phyloP scores from a whole-genome alignment of 2,797 vertebrate genomes.

The Heliangelus exortis region DNA sequence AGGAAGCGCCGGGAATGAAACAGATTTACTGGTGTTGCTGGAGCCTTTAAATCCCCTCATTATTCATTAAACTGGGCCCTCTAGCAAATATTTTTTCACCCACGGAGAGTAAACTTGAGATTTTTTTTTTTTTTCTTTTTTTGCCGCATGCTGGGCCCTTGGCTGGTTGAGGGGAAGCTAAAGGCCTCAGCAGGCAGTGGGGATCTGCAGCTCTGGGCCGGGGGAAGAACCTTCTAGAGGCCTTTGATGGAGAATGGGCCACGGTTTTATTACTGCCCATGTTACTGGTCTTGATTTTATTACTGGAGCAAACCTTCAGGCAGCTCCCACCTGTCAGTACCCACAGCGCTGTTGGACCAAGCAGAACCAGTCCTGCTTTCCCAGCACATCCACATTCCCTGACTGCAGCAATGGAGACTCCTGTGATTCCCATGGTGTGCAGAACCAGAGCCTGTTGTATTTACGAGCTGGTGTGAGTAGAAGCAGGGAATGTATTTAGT shows the following conservation, averaged over 20 bases:
- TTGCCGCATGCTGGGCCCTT: background rate
- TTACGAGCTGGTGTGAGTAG: background rate
- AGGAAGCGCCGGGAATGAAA: background rate
- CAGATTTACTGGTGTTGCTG: background rate
- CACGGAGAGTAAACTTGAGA: background rate
- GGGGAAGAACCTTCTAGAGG: background rate
- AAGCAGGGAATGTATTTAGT: background rate
- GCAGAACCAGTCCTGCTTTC: accelerated
- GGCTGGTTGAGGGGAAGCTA: background rate
- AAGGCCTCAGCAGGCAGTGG: background rate
- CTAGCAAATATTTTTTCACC: background rate
- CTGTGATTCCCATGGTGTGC: accelerated
- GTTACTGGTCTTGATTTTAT: background rate
- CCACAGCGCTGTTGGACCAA: accelerated
- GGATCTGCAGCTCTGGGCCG: background rate
- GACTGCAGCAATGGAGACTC: accelerated
- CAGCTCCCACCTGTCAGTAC: background rate
- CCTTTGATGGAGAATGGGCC: background rate
- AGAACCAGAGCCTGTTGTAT: accelerated
- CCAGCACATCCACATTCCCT: background rate
- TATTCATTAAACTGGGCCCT: background rate
- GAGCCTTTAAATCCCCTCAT: background rate
- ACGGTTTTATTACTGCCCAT: background rate
- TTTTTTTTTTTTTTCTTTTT: background rate
- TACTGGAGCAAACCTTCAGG: background rate